Evolutionary conservation across 2,888 invertebrate genomes (phyloP), one percentile per base, ranked within the genome.

Genomic region (Andricus quercusramuli): DNA sequence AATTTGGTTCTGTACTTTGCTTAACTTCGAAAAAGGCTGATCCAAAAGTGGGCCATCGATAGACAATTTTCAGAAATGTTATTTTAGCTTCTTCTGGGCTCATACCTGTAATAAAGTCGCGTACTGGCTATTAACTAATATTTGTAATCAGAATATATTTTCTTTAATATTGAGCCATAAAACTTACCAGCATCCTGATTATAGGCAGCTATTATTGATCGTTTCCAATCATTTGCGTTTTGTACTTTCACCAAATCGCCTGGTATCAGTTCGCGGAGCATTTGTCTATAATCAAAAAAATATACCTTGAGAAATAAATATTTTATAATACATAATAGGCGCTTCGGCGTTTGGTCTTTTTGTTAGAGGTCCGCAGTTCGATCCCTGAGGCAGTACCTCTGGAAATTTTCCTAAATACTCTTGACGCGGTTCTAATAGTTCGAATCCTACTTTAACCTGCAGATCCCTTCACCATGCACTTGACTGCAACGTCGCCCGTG

Each of bases 21-120:
- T 99, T 99, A 74, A 99, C 97, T 94, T 99, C 99, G 93, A 99
- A 99, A 94, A 99, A 99, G 2, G 99, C 99, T 0, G 99, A 99
- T 32, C 99, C 99, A 94, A 99, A 99, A 74, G 99, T 99, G 17
- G 99, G 99, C 99, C 99, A 99, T 89, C 98, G 96, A 92, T 98
- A 98, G 85, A 99, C 98, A 87, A 98, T 96, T 93, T 99, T 99
- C 81, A 99, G 94, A 94, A 99, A 99, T 76, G 97, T 97, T 83
- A 99, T 97, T 94, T 99, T 99, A 41, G 99, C 99, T 92, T 99
- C 99, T 90, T 99, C 98, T 0, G 98, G 97, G 86, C 96, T 97
- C 97, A 98, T 97, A 83, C 98, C 99, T 94, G 80, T 5, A 77
- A 81, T 29, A 56, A 37, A 78, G 47, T 66, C 3, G 5, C 17